Evolutionary conservation across 2,797 vertebrate genomes (phyloP), one percentile per base, ranked within the genome.

Genomic region (Picus viridis): DNA sequence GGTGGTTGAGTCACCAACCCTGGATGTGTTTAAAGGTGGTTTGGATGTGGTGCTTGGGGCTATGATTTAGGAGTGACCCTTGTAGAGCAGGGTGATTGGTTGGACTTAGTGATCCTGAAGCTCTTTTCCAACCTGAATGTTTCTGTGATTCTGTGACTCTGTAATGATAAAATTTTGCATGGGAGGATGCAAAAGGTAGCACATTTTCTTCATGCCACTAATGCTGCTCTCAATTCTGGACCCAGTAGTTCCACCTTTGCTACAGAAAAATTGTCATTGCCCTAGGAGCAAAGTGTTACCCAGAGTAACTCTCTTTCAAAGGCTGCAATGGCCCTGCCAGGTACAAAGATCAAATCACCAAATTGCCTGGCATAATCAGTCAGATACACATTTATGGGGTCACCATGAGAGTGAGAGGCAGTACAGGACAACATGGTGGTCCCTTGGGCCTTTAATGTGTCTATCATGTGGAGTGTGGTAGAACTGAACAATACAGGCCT

Each of bases 401-500:
- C 19, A 16, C 59, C 54, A 17, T 3, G 12, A 72, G 34, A 49
- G 41, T 0, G 16, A 73, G 30, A 49, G 1, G 4, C 82, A 81
- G 73, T 49, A 30, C 63, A 70, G 67, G 73, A 90, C 79, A 90
- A 57, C 6, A 10, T n/a, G 54, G 57, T 32, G 58, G 76, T 64
- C 89, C 83, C 87, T 10, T 83, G 92, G 68, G 82, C 86, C 67
- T 85, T 86, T 83, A 88, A 56, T 22, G 68, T 20, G 47, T 85
- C 90, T 87, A 5, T 75, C 90, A 61, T 78, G 67, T 83, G 81
- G 86, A 65, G 45, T 78, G 75, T 59, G 62, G 86, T 80, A 92
- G 87, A 81, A 77, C 24, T 92, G 93, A 96, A 95, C 69, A 95
- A 92, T 90, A 80, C 11, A 93, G 83, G 36, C 83, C 78, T 93